Conservation (phyloP, 2,888 invertebrate genomes). For the Tillus elongatus region DNA sequence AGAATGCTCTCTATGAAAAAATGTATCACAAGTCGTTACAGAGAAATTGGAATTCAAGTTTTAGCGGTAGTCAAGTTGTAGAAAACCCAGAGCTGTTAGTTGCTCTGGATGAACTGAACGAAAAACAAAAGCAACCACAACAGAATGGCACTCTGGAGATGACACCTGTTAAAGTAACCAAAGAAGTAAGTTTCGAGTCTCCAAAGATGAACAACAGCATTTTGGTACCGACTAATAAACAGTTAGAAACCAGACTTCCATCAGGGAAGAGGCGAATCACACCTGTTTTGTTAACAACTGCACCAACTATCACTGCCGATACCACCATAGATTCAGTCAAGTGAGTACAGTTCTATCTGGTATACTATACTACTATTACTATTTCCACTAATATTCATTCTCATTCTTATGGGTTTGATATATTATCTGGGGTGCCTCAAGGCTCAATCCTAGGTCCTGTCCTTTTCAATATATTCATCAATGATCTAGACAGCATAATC, state of each 20-base stretch:
- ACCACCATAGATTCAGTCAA: neutral
- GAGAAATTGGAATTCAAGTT: slow-evolving; percentile 41
- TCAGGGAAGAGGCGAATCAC: slow-evolving; percentile 95
- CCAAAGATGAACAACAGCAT: slow-evolving; percentile 33
- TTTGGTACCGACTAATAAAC: slow-evolving; percentile 70
- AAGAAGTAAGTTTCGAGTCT: slow-evolving; percentile 26
- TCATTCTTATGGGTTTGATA: no score
- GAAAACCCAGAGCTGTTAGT: slow-evolving; percentile 58
- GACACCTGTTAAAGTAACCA: slow-evolving; percentile 11
- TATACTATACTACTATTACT: no score
- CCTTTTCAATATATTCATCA: no score
- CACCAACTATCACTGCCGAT: slow-evolving; percentile 18
- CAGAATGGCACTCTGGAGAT: slow-evolving; percentile 17
- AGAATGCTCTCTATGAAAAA: slow-evolving; percentile 75
- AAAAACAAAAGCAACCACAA: slow-evolving; percentile 39
- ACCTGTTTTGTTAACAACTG: slow-evolving; percentile 79
- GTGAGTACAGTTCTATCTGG: no score
- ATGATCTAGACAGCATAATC: no score
- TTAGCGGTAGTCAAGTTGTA: slow-evolving; percentile 50
- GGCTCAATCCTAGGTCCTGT: no score
- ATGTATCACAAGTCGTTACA: slow-evolving; percentile 75
- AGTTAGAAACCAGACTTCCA: slow-evolving; percentile 87
- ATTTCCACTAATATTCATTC: no score
- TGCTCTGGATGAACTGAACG: slow-evolving; percentile 48
- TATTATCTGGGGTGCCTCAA: no score